phyloP scores from a whole-genome alignment of 2,888 invertebrate genomes.

The Papilio elwesi region DNA sequence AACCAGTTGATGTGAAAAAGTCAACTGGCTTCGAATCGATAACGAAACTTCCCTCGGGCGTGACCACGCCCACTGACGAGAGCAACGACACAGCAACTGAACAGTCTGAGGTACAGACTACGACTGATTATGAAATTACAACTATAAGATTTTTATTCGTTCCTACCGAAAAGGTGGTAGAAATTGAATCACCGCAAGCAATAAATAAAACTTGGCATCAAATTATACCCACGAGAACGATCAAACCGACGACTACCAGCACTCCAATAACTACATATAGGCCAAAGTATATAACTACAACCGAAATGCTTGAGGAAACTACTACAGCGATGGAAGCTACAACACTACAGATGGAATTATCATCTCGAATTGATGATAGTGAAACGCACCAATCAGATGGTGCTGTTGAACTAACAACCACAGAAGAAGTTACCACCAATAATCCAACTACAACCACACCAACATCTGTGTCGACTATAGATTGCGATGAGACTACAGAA shows the following conservation, averaged over 20 bases:
- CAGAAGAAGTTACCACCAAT: slow-evolving; percentile 48
- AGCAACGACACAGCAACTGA: slow-evolving; percentile 57
- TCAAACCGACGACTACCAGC: slow-evolving; percentile 58
- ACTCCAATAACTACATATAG: slow-evolving; percentile 74
- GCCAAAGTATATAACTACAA: slow-evolving; percentile 67
- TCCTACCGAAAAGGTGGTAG: slow-evolving; percentile 62
- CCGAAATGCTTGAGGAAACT: slow-evolving; percentile 60
- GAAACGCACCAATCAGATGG: slow-evolving; percentile 50
- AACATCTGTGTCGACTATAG: slow-evolving; percentile 51
- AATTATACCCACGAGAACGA: slow-evolving; percentile 63
- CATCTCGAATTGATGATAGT: slow-evolving; percentile 63
- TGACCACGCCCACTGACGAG: slow-evolving; percentile 77
- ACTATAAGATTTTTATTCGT: slow-evolving; percentile 77
- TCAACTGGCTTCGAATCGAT: slow-evolving; percentile 80
- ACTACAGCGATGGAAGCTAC: slow-evolving; percentile 63
- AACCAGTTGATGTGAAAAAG: slow-evolving; percentile 64
- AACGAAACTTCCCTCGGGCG: slow-evolving; percentile 73
- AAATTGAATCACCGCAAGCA: slow-evolving; percentile 50
- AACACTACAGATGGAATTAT: slow-evolving; percentile 63
- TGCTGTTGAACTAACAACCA: slow-evolving; percentile 43
- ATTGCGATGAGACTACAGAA: slow-evolving; percentile 43
- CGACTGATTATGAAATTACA: slow-evolving; percentile 73
- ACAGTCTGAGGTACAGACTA: slow-evolving; percentile 51
- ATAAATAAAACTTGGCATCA: slow-evolving; percentile 65
- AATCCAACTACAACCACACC: slow-evolving; percentile 55